A percentile compares a stretch with the other conserved stretches of the same genome.
Evolutionary conservation across 1,140 invertebrate genomes (phyloP).

Genomic region (Galleria mellonella): DNA sequence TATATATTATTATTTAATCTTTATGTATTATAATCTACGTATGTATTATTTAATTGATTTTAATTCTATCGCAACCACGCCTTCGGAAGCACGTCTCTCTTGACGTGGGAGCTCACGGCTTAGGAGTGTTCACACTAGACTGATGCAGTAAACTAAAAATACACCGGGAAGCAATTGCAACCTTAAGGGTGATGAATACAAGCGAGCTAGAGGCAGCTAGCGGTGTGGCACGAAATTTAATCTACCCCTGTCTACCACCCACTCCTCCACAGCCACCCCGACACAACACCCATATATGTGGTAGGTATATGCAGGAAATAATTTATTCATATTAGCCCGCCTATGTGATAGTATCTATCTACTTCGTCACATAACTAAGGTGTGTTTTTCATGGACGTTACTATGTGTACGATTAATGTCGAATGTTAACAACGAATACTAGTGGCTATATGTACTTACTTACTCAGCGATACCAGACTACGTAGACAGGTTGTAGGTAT

Average conservation of each 20-base stretch:
- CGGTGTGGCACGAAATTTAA: conserved; percentile 62
- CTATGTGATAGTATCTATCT: conserved; percentile 15
- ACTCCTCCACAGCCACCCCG: conserved; percentile 11
- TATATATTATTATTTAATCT: too few species aligned
- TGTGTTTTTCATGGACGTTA: conserved; percentile 42
- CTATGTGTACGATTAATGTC: conserved; percentile 40
- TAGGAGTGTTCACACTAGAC: too few species aligned
- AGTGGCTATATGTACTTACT: conserved; percentile 18
- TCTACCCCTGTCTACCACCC: conserved; percentile 55
- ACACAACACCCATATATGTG: conserved; percentile 6
- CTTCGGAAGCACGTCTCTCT: too few species aligned
- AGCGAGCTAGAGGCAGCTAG: conserved; percentile 42
- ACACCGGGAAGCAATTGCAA: conserved; percentile 43
- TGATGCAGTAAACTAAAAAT: conserved; percentile 15
- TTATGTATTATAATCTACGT: too few species aligned
- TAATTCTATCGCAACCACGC: too few species aligned
- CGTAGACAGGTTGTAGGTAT: conserved; percentile 37
- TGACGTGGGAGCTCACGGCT: too few species aligned
- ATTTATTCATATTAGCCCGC: conserved; percentile 29
- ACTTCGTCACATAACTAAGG: conserved; percentile 9
- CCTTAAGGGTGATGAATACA: conserved; percentile 58
- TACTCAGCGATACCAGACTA: conserved; percentile 17
- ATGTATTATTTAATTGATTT: too few species aligned
- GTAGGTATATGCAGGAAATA: conserved; percentile 10
- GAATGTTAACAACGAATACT: conserved; percentile 3